These are phyloP conservation scores for Diadromus collaris DNA, from an alignment of 2,888 invertebrate species.

Conservation along the genomic window DNA sequence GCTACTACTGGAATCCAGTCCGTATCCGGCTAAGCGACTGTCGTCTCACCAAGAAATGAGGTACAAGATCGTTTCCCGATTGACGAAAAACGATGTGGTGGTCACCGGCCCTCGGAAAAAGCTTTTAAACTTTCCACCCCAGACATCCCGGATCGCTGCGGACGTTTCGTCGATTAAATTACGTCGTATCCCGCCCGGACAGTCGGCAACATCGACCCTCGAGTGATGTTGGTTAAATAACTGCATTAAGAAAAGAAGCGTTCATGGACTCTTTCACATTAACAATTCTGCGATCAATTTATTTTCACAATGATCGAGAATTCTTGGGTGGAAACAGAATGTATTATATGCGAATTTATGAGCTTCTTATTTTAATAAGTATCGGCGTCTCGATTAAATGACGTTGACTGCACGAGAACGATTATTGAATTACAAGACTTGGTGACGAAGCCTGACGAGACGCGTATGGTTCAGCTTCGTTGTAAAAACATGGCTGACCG, in stretches of 20 bases:
- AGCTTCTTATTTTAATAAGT: constrained; percentile 59
- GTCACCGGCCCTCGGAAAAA: background rate
- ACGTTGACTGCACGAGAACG: constrained; percentile 20
- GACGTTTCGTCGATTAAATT: constrained; percentile 1
- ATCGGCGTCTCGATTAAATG: constrained; percentile 31
- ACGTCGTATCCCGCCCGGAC: constrained; percentile 3
- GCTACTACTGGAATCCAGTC: constrained; percentile 45
- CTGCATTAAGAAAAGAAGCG: background rate
- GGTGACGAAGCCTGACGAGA: constrained; percentile 46
- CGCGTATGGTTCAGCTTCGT: constrained; percentile 51
- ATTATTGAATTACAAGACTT: constrained; percentile 34
- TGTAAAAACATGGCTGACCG: constrained; percentile 61
- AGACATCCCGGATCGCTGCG: background rate
- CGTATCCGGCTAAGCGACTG: constrained; percentile 35
- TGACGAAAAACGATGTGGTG: constrained; percentile 4
- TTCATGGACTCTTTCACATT: constrained; percentile 1
- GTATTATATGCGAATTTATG: constrained; percentile 54
- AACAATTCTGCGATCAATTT: constrained; percentile 15
- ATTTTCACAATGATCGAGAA: constrained; percentile 34
- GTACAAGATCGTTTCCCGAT: constrained; percentile 21
- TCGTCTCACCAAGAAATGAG: constrained; percentile 27
- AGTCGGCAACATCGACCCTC: background rate
- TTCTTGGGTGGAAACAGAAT: constrained; percentile 14
- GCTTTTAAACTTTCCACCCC: background rate
- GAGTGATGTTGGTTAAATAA: background rate